Base-by-base conservation (phyloP, 2,113 vertebrate genomes). In the Motacilla tschutschensis region DNA sequence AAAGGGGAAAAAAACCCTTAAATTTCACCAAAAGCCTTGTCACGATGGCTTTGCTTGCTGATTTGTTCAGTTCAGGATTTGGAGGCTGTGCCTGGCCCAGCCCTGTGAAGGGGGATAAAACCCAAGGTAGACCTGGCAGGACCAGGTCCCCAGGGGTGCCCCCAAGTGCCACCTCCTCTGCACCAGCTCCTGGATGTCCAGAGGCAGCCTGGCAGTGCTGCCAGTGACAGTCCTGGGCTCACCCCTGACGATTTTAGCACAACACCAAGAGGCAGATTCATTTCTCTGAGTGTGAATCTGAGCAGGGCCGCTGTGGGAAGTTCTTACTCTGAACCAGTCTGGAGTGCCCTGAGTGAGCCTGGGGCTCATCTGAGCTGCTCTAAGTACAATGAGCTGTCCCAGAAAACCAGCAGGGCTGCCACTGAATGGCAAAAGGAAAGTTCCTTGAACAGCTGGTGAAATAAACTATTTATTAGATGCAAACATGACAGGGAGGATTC, bases 31-130 rank as follows among this genome's bases (percentile, higher is more conserved):
- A 20, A 63, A 83, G 0, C 2, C 21, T 13, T 6, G 0, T 8
- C 16, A 2, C 1, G 8, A 3, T 24, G 0, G 1, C 5, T 70
- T 19, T 19, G 1, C 20, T 31, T 59, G 62, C 50, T 31, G 44
- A 16, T 67, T 29, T 47, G 40, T 21, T 62, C 53, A 4, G 28
- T 2, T 70, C 26, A 28, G 33, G 33, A 7, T 9, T 9, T 5
- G n/a, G 22, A 62, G 28, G 44, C 16, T 63, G 40, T 33, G 53
- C 44, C 4, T 15, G 29, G 17, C 64, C 22, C 4, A 59, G 29
- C 33, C 33, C 10, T 5, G 14, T 2, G 50, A 58, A 75, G 33
- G 46, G 44, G 15, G 12, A 14, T 5, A 35, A 83, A 62, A 15
- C 4, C 51, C 0, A 29, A 46, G 47, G 28, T 3, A 36, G 25